These are phyloP conservation scores for Micromys minutus DNA, from an alignment of 2,113 vertebrate genomes.

Conservation along the genomic window DNA sequence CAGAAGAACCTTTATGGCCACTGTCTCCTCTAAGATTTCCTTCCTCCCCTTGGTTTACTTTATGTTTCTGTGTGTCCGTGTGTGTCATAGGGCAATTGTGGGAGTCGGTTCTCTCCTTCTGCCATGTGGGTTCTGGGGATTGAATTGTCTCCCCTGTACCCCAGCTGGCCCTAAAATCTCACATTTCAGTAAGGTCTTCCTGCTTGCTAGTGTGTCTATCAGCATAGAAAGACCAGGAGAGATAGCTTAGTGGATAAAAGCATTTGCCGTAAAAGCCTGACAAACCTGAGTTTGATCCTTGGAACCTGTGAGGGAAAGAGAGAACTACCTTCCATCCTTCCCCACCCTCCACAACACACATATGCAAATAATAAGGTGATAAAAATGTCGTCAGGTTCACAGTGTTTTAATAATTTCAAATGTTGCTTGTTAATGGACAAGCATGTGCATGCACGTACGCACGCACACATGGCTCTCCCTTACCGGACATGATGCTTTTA, in stretches of 20 bases:
- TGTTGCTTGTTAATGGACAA: neutral
- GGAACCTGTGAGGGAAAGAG: neutral
- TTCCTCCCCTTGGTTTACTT: neutral
- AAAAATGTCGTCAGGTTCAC: neutral
- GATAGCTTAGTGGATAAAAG: neutral
- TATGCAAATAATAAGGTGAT: neutral
- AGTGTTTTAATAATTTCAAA: slow-evolving; percentile 3
- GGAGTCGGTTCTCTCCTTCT: neutral
- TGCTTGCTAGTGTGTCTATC: neutral
- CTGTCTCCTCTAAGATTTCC: neutral
- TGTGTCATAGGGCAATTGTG: neutral
- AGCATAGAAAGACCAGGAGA: neutral
- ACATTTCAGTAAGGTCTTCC: slow-evolving; percentile 26
- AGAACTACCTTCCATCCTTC: neutral
- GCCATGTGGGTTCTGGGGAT: neutral
- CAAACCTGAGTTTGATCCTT: too few species aligned
- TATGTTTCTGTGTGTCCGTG: neutral
- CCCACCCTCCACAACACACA: neutral
- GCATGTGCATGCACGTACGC: neutral
- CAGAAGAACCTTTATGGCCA: too few species aligned
- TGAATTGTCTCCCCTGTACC: neutral
- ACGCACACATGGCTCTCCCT: neutral
- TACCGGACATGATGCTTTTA: neutral
- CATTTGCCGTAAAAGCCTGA: neutral
- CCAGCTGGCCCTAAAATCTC: neutral